Conservation (phyloP, 92 coral and sea anemone genomes). For the Parazoanthus darwini region DNA sequence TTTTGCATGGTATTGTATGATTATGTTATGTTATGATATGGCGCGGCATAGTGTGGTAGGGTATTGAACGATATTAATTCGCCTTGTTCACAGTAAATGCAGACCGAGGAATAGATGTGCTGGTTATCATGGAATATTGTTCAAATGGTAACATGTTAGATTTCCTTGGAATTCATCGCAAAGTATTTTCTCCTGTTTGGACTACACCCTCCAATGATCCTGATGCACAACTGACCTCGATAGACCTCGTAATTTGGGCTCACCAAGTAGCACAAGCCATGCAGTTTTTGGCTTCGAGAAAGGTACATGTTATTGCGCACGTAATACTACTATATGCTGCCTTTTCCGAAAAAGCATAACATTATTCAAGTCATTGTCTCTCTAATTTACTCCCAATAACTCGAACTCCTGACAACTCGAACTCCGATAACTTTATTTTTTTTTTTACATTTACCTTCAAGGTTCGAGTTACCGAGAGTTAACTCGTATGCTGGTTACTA, state of each 20-base stretch:
- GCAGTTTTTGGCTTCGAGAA: constrained; percentile 85
- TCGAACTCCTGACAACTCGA: too few species aligned
- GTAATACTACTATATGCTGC: neutral
- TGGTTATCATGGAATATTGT: constrained; percentile 91
- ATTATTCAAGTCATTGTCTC: too few species aligned
- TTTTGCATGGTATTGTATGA: too few species aligned
- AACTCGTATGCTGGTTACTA: too few species aligned
- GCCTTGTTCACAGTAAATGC: neutral
- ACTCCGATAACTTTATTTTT: too few species aligned
- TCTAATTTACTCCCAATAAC: too few species aligned
- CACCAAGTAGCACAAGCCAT: constrained; percentile 89
- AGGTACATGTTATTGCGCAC: constrained; percentile 48
- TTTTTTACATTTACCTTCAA: too few species aligned
- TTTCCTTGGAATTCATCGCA: constrained; percentile 86
- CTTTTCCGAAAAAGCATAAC: too few species aligned
- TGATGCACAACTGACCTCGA: constrained; percentile 68
- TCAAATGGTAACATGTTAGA: constrained; percentile 87
- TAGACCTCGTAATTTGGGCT: constrained; percentile 78
- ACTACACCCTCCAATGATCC: constrained; percentile 80
- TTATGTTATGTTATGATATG: too few species aligned
- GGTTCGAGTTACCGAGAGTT: too few species aligned
- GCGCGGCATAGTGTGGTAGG: too few species aligned
- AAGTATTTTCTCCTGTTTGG: constrained; percentile 78
- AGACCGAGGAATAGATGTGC: constrained; percentile 85
- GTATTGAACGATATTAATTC: too few species aligned